Evolutionary conservation across 1,140 invertebrate genomes (phyloP).

Genomic region (Diorhabda sublineata): DNA sequence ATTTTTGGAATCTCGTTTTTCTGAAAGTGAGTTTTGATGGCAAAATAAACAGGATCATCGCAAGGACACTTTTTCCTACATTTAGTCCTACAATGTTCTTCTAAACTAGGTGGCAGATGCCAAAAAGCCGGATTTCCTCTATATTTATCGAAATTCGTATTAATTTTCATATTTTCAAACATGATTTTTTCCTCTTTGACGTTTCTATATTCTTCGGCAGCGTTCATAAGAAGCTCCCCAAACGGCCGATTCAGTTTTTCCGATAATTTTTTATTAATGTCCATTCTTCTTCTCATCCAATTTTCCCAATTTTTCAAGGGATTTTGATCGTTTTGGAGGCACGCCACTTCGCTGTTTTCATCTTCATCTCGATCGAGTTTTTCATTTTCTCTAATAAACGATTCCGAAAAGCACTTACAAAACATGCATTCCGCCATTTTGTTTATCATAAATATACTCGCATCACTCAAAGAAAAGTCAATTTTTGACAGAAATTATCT

Average conservation of each 20-base stretch:
- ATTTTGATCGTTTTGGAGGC: slow-evolving; percentile 6
- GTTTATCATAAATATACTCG: neutral
- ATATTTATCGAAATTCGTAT: slow-evolving; percentile 31
- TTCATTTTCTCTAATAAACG: neutral
- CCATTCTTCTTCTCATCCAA: slow-evolving; percentile 25
- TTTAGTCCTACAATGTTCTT: slow-evolving; percentile 12
- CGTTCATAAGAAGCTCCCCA: slow-evolving; percentile 35
- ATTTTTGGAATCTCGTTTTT: slow-evolving; percentile 31
- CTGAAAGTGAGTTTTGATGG: slow-evolving; percentile 28
- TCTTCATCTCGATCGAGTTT: too few relatives aligned
- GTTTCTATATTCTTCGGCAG: slow-evolving; percentile 23
- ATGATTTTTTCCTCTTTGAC: slow-evolving; percentile 30
- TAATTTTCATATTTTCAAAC: slow-evolving; percentile 28
- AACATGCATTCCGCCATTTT: neutral
- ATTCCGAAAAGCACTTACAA: neutral
- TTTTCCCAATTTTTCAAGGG: slow-evolving; percentile 26
- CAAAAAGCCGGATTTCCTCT: slow-evolving; percentile 38
- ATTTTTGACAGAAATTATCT: too few relatives aligned
- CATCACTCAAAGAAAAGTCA: too few relatives aligned
- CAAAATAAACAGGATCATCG: slow-evolving; percentile 26
- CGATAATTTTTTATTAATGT: slow-evolving; percentile 19
- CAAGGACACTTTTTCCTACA: neutral
- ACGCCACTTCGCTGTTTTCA: too few relatives aligned
- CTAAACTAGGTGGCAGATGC: slow-evolving; percentile 26
- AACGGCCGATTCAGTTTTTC: slow-evolving; percentile 22